Evolutionary conservation across 1,140 invertebrate genomes (phyloP), one percentile per base, ranked within the genome.

Genomic region (Papilio polyxenes): DNA sequence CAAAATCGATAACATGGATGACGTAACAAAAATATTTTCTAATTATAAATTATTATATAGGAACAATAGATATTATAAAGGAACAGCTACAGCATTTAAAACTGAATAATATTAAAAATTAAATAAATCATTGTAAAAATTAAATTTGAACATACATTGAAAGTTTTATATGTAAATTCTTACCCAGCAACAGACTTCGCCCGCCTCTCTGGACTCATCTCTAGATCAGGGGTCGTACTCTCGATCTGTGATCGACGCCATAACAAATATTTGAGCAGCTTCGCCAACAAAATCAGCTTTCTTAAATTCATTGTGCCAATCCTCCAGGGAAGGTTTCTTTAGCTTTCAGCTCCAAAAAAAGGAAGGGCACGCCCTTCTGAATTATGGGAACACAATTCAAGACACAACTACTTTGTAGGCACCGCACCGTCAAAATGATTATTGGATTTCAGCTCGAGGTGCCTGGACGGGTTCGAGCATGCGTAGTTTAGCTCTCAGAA

Each of bases 211-310:
- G 65, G 65, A 72, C 65, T 72, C 65, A 72, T 72, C 65, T 72
- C 49, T 3, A 49, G n/a, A 56, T 20, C 75, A 1, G 75, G 75
- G 75, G 49, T 77, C 49, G 75, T 53, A 23, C 6, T 77, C 20
- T 53, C 48, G 48, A 49, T 77, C 75, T 77, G 75, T 53, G 75
- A 77, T 56, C 75, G 75, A 77, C 75, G 75, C 75, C 44, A 53
- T 56, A 77, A 53, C 48, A 77, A 31, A 56, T 53, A 77, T 77
- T 77, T 77, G 53, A 77, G 8, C 13, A 77, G 44, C 20, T 77
- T 77, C 44, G 48, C 48, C 75, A 77, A 13, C 74, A 75, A 49
- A n/a, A 75, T 48, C 44, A 75, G 44, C 17, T 75, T 75, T 40
- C 37, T 72, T 3, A 72, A 72, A 8, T 72, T 72, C 65, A 72